phyloP scores from a whole-genome alignment of 2,113 vertebrate species.

The Mus spicilegus region DNA sequence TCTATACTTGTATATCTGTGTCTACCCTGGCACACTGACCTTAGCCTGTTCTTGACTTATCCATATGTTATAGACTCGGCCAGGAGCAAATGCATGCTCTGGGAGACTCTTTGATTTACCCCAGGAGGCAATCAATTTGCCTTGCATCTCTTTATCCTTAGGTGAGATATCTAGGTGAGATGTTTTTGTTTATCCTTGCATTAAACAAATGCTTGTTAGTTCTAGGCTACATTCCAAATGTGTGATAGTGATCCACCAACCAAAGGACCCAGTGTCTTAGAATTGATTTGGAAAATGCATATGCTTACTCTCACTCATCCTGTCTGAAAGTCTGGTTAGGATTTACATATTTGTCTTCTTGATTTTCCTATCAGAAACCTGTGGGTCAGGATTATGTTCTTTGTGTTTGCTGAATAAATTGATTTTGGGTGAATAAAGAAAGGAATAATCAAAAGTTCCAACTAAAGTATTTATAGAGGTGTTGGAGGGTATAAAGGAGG shows the following conservation, averaged over 20 bases:
- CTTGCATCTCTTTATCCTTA: neutral
- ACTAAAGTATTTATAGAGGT: neutral
- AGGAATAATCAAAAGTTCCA: neutral
- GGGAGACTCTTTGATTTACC: neutral
- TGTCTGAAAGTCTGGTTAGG: neutral
- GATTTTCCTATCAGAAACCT: slow-evolving; percentile 26
- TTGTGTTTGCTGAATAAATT: slow-evolving; percentile 32
- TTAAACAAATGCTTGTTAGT: neutral
- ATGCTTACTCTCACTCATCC: neutral
- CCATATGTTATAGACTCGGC: neutral
- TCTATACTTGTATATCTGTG: neutral
- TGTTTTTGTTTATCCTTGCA: slow-evolving; percentile 18
- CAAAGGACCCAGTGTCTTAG: neutral
- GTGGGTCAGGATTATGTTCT: neutral
- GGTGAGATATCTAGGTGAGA: neutral
- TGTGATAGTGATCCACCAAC: neutral
- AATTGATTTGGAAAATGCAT: slow-evolving; percentile 10
- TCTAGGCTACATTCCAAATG: neutral
- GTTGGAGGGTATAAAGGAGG: neutral
- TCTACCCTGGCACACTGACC: neutral
- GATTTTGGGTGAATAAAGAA: slow-evolving; percentile 41
- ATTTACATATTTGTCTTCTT: slow-evolving; percentile 12
- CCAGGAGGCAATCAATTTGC: neutral
- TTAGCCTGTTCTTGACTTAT: neutral
- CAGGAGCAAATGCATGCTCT: neutral